phyloP scores from a whole-genome alignment of 2,797 vertebrate genomes.

The Scleropages formosus region DNA sequence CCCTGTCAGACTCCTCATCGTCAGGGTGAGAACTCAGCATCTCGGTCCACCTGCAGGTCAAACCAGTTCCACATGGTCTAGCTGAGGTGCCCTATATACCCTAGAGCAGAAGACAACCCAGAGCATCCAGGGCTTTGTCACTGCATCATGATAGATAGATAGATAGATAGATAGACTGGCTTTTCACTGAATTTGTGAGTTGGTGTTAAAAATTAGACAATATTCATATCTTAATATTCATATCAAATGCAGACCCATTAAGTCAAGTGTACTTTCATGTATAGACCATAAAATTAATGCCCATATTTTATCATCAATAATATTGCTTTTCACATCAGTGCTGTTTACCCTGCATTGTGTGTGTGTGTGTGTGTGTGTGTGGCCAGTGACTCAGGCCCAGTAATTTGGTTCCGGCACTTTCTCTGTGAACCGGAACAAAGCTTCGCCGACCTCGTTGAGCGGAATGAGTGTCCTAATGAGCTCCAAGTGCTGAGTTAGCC shows the following conservation, averaged over 20 bases:
- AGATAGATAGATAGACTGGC: no score
- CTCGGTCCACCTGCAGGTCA: neutral
- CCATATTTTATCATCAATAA: no score
- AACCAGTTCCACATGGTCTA: neutral
- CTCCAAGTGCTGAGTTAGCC: conserved; percentile 16
- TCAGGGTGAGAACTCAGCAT: conserved; percentile 38
- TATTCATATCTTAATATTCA: no score
- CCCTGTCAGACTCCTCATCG: conserved; percentile 38
- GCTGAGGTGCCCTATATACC: no score
- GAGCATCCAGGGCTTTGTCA: no score
- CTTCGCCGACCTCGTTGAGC: neutral
- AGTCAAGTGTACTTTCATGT: no score
- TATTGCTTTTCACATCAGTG: neutral
- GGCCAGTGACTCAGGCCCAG: neutral
- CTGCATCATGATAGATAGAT: no score
- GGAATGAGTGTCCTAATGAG: conserved; percentile 3
- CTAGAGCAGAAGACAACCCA: no score
- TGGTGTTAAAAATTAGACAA: no score
- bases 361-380: neutral
- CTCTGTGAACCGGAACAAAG: conserved; percentile 16
- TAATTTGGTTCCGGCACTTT: conserved; percentile 31
- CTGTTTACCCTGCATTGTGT: neutral
- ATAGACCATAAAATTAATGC: no score
- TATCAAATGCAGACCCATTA: no score
- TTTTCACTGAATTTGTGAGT: no score